Conservation (phyloP, 1,140 invertebrate species). For the Drosophila lowei region DNA sequence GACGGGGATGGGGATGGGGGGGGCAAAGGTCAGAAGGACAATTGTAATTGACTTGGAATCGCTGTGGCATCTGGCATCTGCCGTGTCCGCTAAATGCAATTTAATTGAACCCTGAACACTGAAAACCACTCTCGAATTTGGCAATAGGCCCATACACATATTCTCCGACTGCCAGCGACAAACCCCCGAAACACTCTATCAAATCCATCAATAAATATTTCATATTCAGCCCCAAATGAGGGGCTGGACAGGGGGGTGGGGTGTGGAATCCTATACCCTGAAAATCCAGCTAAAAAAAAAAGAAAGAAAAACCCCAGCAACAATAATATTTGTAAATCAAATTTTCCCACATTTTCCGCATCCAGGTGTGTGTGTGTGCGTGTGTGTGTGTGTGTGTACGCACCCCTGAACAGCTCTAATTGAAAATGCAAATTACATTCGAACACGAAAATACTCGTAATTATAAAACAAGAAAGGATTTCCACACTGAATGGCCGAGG, state of each 20-base stretch:
- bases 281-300: too few relatives aligned
- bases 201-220: conserved; percentile 2
- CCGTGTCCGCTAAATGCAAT: conserved; percentile 15
- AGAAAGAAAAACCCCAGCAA: background rate
- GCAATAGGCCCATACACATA: conserved; percentile 7
- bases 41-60: conserved; percentile 37
- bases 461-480: conserved; percentile 7
- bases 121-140: conserved; percentile 26
- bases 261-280: too few relatives aligned
- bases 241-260: background rate
- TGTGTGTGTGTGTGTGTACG: too few relatives aligned
- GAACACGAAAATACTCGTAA: conserved; percentile 28
- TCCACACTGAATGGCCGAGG: background rate
- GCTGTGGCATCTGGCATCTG: conserved; percentile 13
- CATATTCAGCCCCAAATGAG: background rate
- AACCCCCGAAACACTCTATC: too few relatives aligned
- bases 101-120: conserved; percentile 38
- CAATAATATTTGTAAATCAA: conserved; percentile 50
- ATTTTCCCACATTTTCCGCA: conserved; percentile 38
- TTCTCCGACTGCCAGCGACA: background rate
- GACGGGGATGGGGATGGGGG: background rate
- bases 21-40: background rate
- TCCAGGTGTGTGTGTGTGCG: background rate
- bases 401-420: conserved; percentile 29
- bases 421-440: conserved; percentile 59